Evolutionary conservation across 1,140 invertebrate genomes (phyloP), one percentile per base, ranked within the genome.

Genomic region (Theocolax elegans): DNA sequence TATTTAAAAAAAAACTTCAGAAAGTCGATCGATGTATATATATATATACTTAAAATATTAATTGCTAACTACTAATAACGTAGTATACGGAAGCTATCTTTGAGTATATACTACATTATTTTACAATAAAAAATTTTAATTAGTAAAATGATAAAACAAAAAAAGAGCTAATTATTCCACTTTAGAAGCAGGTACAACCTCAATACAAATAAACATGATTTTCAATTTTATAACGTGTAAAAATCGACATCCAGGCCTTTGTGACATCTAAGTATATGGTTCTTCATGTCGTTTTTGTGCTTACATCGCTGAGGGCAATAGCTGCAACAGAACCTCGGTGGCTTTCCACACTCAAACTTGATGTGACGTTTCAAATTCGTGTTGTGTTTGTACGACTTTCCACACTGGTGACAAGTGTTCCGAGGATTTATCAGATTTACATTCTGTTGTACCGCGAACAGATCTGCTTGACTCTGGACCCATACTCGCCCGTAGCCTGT

Each of bases 271-370:
- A 59, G 25, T 2, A 72, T 63, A 42, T 79, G 77, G 10, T 64
- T 64, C 13, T 51, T 67, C 13, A 79, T 49, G 49, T 79, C 72
- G 49, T 60, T 46, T 44, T 73, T 75, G 31, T 78, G 79, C 29
- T 77, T 76, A 64, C 63, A 63, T 12, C 58, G 53, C 23, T 77
- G 76, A 7, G 74, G 63, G 69, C 83, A 85, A 53, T 79, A 75
- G 3, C 72, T 72, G 58, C 83, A 85, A 21, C 42, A 59, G 29
- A 67, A 67, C 9, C 31, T n/a, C 2, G 54, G 54, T 2, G 31
- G 40, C 3, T 49, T 38, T 13, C 31, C 46, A 25, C 66, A 67
- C 21, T 67, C 66, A 29, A 40, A 59, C 29, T 67, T 60, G 2
- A 59, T 49, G 21, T 67, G 66, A 1, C 66, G 54, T 44, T 67